Evolutionary conservation across 2,113 vertebrate genomes (phyloP).

Genomic region (Oxyura jamaicensis): DNA sequence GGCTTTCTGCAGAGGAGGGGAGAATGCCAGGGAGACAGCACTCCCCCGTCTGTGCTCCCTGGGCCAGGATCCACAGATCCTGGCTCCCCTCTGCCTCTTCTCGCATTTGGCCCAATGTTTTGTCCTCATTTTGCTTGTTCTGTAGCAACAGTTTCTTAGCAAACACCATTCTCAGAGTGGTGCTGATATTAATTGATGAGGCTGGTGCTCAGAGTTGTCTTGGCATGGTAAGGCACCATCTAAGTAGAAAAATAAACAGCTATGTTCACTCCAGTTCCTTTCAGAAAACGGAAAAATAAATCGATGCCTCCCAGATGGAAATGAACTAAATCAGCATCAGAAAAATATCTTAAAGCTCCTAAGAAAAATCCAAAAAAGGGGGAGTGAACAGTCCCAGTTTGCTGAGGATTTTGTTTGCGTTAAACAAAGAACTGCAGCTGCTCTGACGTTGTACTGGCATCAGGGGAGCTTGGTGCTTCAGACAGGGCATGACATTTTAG

Average conservation of each 20-base stretch:
- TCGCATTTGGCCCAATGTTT: constrained; percentile 69
- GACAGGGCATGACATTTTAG: background rate
- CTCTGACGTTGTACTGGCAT: background rate
- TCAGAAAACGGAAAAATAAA: constrained; percentile 56
- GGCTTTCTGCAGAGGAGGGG: background rate
- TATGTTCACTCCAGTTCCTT: constrained; percentile 60
- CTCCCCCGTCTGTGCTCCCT: constrained; percentile 58
- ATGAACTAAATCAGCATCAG: constrained; percentile 25
- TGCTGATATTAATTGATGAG: constrained; percentile 75
- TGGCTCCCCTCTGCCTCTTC: constrained; percentile 63
- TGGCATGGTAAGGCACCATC: constrained; percentile 67
- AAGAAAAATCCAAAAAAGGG: constrained; percentile 27
- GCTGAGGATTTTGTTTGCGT: constrained; percentile 5
- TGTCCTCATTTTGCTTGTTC: constrained; percentile 74
- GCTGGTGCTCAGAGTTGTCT: constrained; percentile 73
- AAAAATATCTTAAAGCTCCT: constrained; percentile 35
- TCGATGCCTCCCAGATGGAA: constrained; percentile 49
- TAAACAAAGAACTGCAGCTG: constrained; percentile 33
- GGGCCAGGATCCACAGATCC: constrained; percentile 60
- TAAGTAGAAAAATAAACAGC: constrained; percentile 74
- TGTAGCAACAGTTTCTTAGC: constrained; percentile 75
- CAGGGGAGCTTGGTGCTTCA: background rate
- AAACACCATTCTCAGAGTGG: constrained; percentile 72
- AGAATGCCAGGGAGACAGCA: constrained; percentile 49
- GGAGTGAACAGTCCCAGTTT: background rate